Base-by-base conservation (phyloP, 2,113 vertebrate genomes). In the Climacteris rufus region DNA sequence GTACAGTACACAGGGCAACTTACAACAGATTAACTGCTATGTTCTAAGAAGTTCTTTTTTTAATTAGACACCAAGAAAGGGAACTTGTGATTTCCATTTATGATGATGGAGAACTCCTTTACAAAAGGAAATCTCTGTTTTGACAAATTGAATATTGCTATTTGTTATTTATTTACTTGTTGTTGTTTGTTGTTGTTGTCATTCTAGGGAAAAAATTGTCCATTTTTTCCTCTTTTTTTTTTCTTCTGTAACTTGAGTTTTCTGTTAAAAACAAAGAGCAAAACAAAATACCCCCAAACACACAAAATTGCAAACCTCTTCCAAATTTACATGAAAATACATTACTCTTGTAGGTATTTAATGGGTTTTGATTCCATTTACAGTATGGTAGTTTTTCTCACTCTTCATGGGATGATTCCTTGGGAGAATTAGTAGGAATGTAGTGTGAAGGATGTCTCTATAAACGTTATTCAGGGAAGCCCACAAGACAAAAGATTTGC, bases 1-100 rank as follows among this genome's bases (percentile, higher is more conserved):
- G 8, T 44, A 30, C 1, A 2, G 11, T 14, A 22, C 1, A 14
- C 13, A 16, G 3, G 1, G 3, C 3, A 83, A 53, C 2, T 27
- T 52, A 45, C 24, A 22, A 14, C 7, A 35, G 6, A 59, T 39
- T 49, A 52, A 49, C 63, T 63, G 27, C 1, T 45, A 13, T 13
- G 1, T 50, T 56, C 4, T 53, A 49, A 39, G 40, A 71, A 74
- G 9, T n/a, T 24, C 42, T 42, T 42, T 31, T 23, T 42, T 42
- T 42, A 11, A 13, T 37, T 87, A 31, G 7, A 18, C 28, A 64
- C 13, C 2, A 35, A 31, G 17, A 66, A 82, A 75, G 3, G 11
- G 6, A 77, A 35, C 1, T 11, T 59, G 9, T 50, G 1, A 20
- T n/a, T 79, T 13, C 4, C 5, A 12, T 37, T 72, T 39, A 24